Conservation (phyloP, 2,113 vertebrate genomes). For the Thryonomys swinderianus region DNA sequence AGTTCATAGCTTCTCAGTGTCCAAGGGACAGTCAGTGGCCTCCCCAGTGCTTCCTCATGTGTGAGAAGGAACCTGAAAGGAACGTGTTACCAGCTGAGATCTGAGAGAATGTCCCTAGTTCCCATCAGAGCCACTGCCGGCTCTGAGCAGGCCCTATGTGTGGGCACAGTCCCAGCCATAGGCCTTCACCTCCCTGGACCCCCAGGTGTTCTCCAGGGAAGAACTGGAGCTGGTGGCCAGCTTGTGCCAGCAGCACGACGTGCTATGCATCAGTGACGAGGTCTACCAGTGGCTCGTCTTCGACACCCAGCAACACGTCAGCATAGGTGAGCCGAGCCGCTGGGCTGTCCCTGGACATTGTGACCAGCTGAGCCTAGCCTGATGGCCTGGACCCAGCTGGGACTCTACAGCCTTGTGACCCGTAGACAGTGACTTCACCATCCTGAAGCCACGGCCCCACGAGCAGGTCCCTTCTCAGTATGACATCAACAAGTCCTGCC, state of each 20-base stretch:
- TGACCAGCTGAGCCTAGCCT: not conserved
- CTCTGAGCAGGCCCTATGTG: not conserved
- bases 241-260: constrained; percentile 82
- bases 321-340: constrained; percentile 89
- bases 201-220: constrained; percentile 91
- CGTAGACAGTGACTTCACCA: not conserved
- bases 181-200: not conserved
- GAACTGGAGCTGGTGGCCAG: constrained; percentile 93
- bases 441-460: not conserved
- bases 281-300: constrained; percentile 98
- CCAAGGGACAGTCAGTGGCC: not conserved
- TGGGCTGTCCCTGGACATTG: not conserved
- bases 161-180: not conserved
- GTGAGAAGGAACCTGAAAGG: not conserved
- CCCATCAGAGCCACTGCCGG: accelerated
- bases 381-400: not conserved
- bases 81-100: not conserved
- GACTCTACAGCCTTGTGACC: not conserved
- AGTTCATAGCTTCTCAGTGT: not conserved
- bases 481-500: not conserved
- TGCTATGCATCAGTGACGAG: constrained; percentile 94
- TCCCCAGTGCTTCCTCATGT: not conserved
- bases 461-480: not conserved
- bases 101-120: not conserved
- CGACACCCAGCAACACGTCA: constrained; percentile 89